Percentiles rank a stretch among this genome's conserved stretches.
Evolutionary conservation across 2,797 vertebrate genomes (phyloP).

Genomic region (Eulemur albifrons): DNA sequence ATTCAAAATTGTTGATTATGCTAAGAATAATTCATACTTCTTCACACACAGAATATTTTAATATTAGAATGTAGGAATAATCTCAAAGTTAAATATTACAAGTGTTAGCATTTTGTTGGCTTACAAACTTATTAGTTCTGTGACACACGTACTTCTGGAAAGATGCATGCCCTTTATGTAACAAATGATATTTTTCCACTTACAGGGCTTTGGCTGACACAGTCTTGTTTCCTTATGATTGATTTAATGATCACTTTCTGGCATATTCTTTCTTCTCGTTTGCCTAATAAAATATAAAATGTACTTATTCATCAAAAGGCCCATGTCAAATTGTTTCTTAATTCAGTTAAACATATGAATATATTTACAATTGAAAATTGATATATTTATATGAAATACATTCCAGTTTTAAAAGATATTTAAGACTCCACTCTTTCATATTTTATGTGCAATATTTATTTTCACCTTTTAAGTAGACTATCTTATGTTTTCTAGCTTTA

Average conservation of each 20-base stretch:
- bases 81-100: slow-evolving; percentile 12
- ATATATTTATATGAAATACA: neutral
- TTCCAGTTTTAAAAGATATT: neutral
- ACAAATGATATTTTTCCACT: slow-evolving; percentile 76
- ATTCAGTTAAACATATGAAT: neutral
- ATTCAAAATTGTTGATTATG: slow-evolving; percentile 6
- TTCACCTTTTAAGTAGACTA: neutral
- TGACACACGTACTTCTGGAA: neutral
- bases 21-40: slow-evolving; percentile 38
- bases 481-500: neutral
- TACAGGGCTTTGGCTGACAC: slow-evolving; percentile 95
- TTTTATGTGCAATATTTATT: slow-evolving; percentile 27
- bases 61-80: neutral
- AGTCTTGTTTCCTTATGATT: slow-evolving; percentile 95
- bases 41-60: slow-evolving; percentile 39
- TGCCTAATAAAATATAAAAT: slow-evolving; percentile 88
- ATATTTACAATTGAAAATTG: slow-evolving; percentile 13
- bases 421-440: neutral
- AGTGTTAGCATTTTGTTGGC: neutral
- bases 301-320: slow-evolving; percentile 18
- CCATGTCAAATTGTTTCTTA: neutral
- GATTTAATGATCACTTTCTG: slow-evolving; percentile 96
- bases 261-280: slow-evolving; percentile 96
- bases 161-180: neutral
- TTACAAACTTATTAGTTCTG: neutral